Evolutionary conservation across 2,888 invertebrate genomes (phyloP), one percentile per base, ranked within the genome.

Genomic region (Magallana nippona): DNA sequence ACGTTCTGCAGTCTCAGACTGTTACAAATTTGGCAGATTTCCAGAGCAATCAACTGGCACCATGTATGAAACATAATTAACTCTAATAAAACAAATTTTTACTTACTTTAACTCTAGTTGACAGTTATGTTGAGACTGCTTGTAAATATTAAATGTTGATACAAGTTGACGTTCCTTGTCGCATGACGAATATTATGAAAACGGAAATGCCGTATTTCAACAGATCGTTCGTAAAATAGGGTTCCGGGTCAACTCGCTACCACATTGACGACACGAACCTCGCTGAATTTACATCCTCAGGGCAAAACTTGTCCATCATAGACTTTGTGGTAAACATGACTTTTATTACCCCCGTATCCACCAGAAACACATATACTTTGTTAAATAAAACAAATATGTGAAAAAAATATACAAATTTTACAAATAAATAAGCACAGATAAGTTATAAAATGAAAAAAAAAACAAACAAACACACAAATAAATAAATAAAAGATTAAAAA

Each of bases 141-240:
- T 71, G 71, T 10, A 22, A 71, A 71, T 11, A 27, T 71, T 32
- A 2, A 44, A 44, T 44, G 44, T 44, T 44, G n/a, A 19, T 3
- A 27, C 71, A 71, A 71, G 32, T 13, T 60, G 27, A 71, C 27
- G 71, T 71, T 71, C 71, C 71, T 17, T 71, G 27, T 71, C 32
- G 10, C 71, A 27, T 13, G 22, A 71, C 71, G 71, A 71, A 71
- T 71, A 22, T 15, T 71, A 32, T 71, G 44, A 27, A n/a, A 71
- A 27, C 71, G 71, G 71, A 71, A 71, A 71, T 71, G 71, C 22
- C 11, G 71, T 3, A 32, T 27, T 71, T 71, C 11, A 32, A 32
- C 32, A 71, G 71, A 71, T 71, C 71, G 71, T 71, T 22, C 71
- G 71, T 71, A 71, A 71, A 71, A 15, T 22, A 71, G 15, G 71